Conservation (phyloP, 2,797 vertebrate species). For the Pseudomugil tenellus region DNA sequence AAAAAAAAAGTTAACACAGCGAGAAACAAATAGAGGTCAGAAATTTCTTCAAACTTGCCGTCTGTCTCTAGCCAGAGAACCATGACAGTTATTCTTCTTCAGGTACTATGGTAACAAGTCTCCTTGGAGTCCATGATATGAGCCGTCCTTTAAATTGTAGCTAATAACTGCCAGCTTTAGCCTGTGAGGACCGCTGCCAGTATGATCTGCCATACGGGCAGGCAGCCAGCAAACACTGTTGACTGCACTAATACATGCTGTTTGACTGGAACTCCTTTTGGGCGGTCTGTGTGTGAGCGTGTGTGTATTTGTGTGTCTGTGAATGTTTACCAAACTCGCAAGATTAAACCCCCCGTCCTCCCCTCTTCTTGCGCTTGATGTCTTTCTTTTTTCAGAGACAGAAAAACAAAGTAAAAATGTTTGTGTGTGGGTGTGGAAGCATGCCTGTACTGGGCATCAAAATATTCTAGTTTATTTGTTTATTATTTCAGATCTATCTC, state of each 20-base stretch:
- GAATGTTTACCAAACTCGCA: conserved; percentile 62
- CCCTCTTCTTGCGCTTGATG: conserved; percentile 57
- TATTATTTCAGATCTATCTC: conserved; percentile 5
- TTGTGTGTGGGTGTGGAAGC: conserved; percentile 40
- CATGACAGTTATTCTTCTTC: conserved; percentile 30
- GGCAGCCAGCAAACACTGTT: conserved; percentile 71
- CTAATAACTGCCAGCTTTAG: conserved; percentile 72
- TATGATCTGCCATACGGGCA: conserved; percentile 63
- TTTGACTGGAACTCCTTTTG: conserved; percentile 71
- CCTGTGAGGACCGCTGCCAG: conserved; percentile 62
- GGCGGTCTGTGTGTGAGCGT: conserved; percentile 23
- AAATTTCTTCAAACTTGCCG: conserved; percentile 8
- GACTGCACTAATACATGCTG: conserved; percentile 76
- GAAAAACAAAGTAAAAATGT: conserved; percentile 45
- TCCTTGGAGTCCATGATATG: conserved; percentile 63
- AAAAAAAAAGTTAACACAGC: not conserved
- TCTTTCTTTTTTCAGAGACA: conserved; percentile 57
- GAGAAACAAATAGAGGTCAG: not conserved
- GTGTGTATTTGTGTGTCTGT: conserved; percentile 30
- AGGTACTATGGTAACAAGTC: conserved; percentile 61
- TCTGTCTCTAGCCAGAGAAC: conserved; percentile 22
- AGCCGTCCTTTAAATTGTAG: conserved; percentile 70
- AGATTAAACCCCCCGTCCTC: conserved; percentile 60
- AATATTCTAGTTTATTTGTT: conserved; percentile 22
- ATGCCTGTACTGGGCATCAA: conserved; percentile 39